phyloP scores from a whole-genome alignment of 2,797 vertebrate species.

The Phaenicophaeus curvirostris region DNA sequence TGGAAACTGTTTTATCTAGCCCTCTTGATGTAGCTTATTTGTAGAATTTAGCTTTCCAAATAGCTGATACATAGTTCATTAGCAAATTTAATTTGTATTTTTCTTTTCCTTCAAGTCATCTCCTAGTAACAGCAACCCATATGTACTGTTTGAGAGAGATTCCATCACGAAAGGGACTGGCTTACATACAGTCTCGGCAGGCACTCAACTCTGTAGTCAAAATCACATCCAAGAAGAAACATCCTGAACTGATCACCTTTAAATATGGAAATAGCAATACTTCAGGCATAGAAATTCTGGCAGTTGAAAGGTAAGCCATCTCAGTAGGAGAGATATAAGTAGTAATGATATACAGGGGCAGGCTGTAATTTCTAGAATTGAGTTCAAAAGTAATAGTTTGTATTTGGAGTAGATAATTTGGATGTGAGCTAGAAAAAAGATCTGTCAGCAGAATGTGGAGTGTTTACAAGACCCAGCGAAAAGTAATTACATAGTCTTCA shows the following conservation, averaged over 20 bases:
- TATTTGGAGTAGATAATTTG: neutral
- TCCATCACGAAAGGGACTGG: conserved; percentile 90
- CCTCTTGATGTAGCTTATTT: neutral
- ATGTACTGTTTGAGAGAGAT: conserved; percentile 99
- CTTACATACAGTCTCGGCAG: conserved; percentile 98
- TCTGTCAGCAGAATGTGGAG: neutral
- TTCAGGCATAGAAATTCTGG: conserved; percentile 92
- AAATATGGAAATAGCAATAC: conserved; percentile 96
- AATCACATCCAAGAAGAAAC: conserved; percentile 99
- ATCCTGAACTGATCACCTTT: conserved; percentile 97
- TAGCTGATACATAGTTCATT: neutral
- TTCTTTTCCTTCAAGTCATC: conserved; percentile 80
- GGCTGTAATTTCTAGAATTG: neutral
- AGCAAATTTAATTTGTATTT: neutral
- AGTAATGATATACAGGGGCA: neutral
- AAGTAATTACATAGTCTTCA: neutral
- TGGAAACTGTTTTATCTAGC: neutral
- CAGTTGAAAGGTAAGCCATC: conserved; percentile 91
- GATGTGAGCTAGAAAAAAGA: neutral
- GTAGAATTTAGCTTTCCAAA: neutral
- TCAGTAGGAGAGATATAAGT: neutral
- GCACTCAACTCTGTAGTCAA: conserved; percentile 97
- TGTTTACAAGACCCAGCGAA: neutral
- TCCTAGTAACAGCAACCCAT: conserved; percentile 94
- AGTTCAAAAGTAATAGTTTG: neutral